Evolutionary conservation across 2,888 invertebrate species (phyloP), one percentile per base, ranked within the genome.

Genomic region (Xanthia togata): DNA sequence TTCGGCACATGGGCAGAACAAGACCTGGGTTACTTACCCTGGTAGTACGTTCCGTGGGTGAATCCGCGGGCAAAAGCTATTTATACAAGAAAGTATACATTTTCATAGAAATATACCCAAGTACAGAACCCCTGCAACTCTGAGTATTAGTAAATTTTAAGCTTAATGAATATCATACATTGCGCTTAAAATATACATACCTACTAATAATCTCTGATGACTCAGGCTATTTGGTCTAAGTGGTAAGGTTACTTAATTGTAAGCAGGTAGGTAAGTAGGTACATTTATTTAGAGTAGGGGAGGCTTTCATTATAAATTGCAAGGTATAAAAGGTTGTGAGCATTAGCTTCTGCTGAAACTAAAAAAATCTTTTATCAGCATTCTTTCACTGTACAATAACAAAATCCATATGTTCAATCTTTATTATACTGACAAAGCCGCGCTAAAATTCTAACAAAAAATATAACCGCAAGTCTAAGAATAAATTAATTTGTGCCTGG

Each of bases 401-500:
- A 44, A 14, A 57, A 1, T 8, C 6, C 2, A 23, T 14, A 20
- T 20, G 20, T 31, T 23, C 11, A 35, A 11, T 55, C 1, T 50
- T 53, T 50, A 31, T 50, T 53, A 17, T 14, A 31, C 9, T 31
- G 8, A 9, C 3, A 35, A 35, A 74, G 2, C 31, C 47, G 2
- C 4, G 1, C 0, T 6, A 9, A 62, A 35, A 59, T 44, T 50
- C 0, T 5, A 12, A 12, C 26, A 64, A 72, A 76, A 55, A 70
- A 23, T 65, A 70, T n/a, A 35, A 55, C 2, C 17, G 26, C 31
- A 26, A 73, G 63, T 80, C 47, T n/a, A 53, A 76, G 57, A 69
- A 41, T 14, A 41, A 79, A 71, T 82, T 73, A 63, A 68, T 63
- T 67, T 62, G n/a, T 76, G 78, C 85, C 87, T 85, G 62, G 12